phyloP scores from a whole-genome alignment of 2,113 vertebrate genomes.

The Tachysurus vachellii region DNA sequence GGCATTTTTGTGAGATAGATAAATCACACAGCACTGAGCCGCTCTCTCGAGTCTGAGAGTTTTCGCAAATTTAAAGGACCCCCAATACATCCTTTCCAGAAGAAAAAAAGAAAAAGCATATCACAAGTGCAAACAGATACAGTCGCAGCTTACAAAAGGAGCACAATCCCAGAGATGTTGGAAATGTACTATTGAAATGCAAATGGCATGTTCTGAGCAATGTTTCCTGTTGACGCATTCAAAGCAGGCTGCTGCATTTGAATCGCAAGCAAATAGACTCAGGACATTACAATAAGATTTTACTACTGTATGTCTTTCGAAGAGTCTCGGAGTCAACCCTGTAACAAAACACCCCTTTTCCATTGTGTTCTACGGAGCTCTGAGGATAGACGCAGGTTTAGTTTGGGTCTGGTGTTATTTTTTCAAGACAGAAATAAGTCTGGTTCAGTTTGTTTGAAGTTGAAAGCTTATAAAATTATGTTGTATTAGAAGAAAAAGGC shows the following conservation, averaged over 20 bases:
- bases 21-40: conserved; percentile 48
- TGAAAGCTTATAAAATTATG: neutral
- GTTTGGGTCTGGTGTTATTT: neutral
- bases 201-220: conserved; percentile 9
- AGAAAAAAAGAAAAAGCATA: conserved; percentile 10
- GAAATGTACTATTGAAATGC: conserved; percentile 35
- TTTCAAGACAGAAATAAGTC: neutral
- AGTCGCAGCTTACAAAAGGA: neutral
- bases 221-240: conserved; percentile 3
- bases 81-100: neutral
- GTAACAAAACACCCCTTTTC: neutral
- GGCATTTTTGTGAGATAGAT: conserved; percentile 51
- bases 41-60: conserved; percentile 34
- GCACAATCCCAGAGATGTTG: neutral
- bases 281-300: conserved; percentile 13
- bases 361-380: neutral
- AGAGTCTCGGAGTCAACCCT: neutral
- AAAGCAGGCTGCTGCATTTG: conserved; percentile 22
- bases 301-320: neutral
- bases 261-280: conserved; percentile 12
- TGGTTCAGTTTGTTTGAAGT: neutral
- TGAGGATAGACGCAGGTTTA: neutral
- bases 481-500: neutral
- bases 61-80: conserved; percentile 40
- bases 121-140: neutral